phyloP scores from a whole-genome alignment of 2,797 vertebrate species.

The Zalophus californianus region DNA sequence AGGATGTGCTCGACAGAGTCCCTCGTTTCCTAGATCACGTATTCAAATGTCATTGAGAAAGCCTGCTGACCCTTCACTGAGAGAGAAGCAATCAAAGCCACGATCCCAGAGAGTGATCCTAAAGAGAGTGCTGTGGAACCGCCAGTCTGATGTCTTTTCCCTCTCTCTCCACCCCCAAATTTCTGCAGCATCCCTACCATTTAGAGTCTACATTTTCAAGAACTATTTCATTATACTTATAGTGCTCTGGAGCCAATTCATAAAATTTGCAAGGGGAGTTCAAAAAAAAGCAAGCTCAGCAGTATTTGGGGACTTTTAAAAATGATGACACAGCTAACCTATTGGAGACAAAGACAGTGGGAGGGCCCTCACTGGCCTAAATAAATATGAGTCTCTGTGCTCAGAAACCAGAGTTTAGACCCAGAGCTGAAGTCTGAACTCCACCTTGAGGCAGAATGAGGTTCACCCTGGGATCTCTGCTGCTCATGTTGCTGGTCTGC shows the following conservation, averaged over 20 bases:
- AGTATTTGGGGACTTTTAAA: constrained; percentile 75
- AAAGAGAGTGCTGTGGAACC: not conserved
- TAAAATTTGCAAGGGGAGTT: constrained; percentile 57
- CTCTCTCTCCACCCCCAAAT: not conserved
- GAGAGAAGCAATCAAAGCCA: not conserved
- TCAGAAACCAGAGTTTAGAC: not conserved
- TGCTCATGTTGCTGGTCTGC: constrained; percentile 63
- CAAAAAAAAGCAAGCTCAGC: constrained; percentile 77
- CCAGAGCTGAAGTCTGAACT: not conserved
- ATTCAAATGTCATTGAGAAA: not conserved
- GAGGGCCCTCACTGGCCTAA: constrained; percentile 60
- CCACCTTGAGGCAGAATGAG: constrained; percentile 78
- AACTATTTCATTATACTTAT: not conserved
- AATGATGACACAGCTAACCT: constrained; percentile 75
- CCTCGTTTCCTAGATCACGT: not conserved
- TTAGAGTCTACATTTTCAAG: not conserved
- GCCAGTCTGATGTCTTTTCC: not conserved
- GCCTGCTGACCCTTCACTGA: not conserved
- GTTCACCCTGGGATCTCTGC: constrained; percentile 36
- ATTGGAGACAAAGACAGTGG: constrained; percentile 68
- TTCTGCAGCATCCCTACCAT: not conserved
- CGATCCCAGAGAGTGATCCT: accelerated
- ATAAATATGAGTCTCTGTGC: constrained; percentile 82
- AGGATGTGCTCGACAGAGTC: not conserved
- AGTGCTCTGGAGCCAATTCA: constrained; percentile 52